Evolutionary conservation across 2,888 invertebrate genomes (phyloP), one percentile per base, ranked within the genome.

Genomic region (Brachyopa scutellaris): DNA sequence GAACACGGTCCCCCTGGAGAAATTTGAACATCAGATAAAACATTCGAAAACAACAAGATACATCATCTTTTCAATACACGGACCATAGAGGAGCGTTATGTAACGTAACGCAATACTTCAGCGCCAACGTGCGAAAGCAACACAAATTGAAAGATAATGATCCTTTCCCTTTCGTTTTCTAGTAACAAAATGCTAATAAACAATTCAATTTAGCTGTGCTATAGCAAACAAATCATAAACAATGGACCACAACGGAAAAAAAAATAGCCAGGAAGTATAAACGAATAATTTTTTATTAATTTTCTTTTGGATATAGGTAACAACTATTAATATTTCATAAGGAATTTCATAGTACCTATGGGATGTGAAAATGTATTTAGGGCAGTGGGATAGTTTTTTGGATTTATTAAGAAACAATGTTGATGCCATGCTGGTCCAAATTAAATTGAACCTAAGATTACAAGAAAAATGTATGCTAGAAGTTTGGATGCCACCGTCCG

Each of bases 101-200:
- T 19, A 57, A 36, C 57, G 40, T 57, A 69, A 69, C 13, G 15
- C 6, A n/a, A 21, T 15, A 23, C 38, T 21, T 51, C 51, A 51
- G n/a, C 51, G 17, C 51, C 31, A 51, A 51, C 51, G 31, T 31
- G 33, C 31, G 31, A 51, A 33, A 51, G 17, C 19, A n/a, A 49
- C 29, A 8, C 8, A 29, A 29, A 23, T 47, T 13, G 23, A 19
- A 33, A 33, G 51, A 51, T 51, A 51, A 51, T 51, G 9, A 13
- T 55, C 55, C 36, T 38, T 55, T 55, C 36, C 21, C 55, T 55
- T 55, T 55, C 13, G 7, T 36, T 38, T 13, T 36, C 36, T 36
- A 21, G 21, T 38, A 55, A 55, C 15, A 36, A 53, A 21, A 36
- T 36, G 19, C 26, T 36, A 36, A 36, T 55, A 55, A 55, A 55